Evolutionary conservation across 1,140 invertebrate species (phyloP).

Genomic region (Aphis gossypii): DNA sequence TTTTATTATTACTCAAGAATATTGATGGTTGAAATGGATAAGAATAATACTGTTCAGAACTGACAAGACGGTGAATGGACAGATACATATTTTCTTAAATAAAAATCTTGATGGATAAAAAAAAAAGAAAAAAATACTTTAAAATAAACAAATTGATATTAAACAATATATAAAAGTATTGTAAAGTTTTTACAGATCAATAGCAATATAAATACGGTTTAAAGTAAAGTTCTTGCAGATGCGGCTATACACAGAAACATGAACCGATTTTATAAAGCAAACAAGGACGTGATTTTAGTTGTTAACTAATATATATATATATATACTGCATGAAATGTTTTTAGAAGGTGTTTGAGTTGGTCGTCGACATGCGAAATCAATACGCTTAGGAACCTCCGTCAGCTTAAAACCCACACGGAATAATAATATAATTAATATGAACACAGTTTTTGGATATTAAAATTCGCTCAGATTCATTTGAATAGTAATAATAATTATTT

Average conservation of each 20-base stretch:
- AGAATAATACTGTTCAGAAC: not conserved
- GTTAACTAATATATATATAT: not conserved
- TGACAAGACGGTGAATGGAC: not conserved
- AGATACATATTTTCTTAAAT: not conserved
- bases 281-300: not conserved
- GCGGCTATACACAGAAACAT: not conserved
- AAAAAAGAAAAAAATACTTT: not conserved
- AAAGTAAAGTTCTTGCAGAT: not conserved
- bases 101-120: not conserved
- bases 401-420: not conserved
- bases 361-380: not conserved
- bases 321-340: not conserved
- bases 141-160: conserved; percentile 19
- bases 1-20: not conserved
- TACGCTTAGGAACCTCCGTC: not conserved
- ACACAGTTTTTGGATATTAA: not conserved
- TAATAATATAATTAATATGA: not conserved
- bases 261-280: conserved; percentile 1
- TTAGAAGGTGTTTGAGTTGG: not conserved
- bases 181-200: conserved; percentile 6
- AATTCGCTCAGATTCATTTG: not conserved
- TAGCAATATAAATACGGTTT: not conserved
- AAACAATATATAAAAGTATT: not conserved
- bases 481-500: not conserved
- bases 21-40: not conserved